These are phyloP conservation scores for Leistus spinibarbis DNA, from an alignment of 2,888 invertebrate genomes.

Conservation along the genomic window DNA sequence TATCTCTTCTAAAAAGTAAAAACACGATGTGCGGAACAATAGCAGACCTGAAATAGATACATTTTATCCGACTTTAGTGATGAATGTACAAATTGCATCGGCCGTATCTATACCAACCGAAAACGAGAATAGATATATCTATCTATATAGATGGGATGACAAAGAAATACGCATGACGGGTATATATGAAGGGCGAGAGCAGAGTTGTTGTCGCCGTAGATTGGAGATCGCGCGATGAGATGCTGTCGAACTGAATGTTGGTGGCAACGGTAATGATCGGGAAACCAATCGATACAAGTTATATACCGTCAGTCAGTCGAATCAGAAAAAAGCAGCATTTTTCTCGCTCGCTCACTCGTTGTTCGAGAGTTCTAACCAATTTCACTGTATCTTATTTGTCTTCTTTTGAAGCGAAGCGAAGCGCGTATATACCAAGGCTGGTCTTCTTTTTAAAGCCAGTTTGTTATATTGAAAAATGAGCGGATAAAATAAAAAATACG, in stretches of 20 bases:
- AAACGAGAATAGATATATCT: not conserved
- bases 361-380: not conserved
- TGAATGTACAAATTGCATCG: constrained; percentile 8
- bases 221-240: constrained; percentile 22
- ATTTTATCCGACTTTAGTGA: not conserved
- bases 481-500: not conserved
- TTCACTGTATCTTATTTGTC: not conserved
- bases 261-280: constrained; percentile 21
- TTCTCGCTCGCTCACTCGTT: constrained; percentile 20
- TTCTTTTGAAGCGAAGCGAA: not conserved
- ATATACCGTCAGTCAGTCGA: constrained; percentile 8
- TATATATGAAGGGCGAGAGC: constrained; percentile 21
- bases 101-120: not conserved
- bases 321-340: constrained; percentile 5
- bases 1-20: not conserved
- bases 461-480: not conserved
- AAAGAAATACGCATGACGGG: not conserved
- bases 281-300: constrained; percentile 35
- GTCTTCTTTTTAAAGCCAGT: not conserved
- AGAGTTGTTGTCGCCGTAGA: constrained; percentile 26
- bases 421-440: not conserved
- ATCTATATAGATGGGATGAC: not conserved
- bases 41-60: not conserved
- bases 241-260: not conserved
- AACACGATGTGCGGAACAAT: not conserved